Evolutionary conservation across 2,797 vertebrate species (phyloP).

Genomic region (Lutjanus campechanus): DNA sequence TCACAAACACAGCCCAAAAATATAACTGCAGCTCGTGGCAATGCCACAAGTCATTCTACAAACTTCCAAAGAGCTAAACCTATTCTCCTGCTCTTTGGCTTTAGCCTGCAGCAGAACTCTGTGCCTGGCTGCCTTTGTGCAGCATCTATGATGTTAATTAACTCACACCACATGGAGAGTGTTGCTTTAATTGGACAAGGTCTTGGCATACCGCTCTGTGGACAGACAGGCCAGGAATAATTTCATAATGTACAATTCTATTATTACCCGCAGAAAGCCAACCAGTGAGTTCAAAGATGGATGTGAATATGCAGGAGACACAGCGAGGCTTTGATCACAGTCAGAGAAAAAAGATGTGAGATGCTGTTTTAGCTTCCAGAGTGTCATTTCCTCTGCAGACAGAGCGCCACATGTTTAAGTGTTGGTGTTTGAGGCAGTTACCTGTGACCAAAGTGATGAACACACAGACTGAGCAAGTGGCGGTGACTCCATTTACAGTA

Average conservation of each 20-base stretch:
- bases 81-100: conserved; percentile 37
- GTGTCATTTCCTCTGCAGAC: conserved; percentile 43
- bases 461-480: conserved; percentile 25
- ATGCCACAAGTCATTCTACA: conserved; percentile 22
- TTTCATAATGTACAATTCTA: conserved; percentile 71
- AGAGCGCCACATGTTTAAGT: conserved; percentile 26
- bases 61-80: conserved; percentile 39
- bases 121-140: conserved; percentile 60
- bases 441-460: conserved; percentile 46
- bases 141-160: conserved; percentile 76
- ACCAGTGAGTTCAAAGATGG: conserved; percentile 64
- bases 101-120: conserved; percentile 50
- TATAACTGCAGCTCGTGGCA: conserved; percentile 32
- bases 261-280: conserved; percentile 64
- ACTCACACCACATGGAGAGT: conserved; percentile 76
- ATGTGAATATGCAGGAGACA: conserved; percentile 62
- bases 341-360: conserved; percentile 31
- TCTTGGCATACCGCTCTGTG: conserved; percentile 67
- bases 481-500: conserved; percentile 39
- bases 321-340: conserved; percentile 64
- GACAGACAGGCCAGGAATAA: conserved; percentile 71
- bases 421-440: conserved; percentile 30
- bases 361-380: conserved; percentile 40
- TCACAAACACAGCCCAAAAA: conserved; percentile 42
- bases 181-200: conserved; percentile 80